phyloP scores from a whole-genome alignment of 2,888 invertebrate species.

The Digitonthophagus gazella region DNA sequence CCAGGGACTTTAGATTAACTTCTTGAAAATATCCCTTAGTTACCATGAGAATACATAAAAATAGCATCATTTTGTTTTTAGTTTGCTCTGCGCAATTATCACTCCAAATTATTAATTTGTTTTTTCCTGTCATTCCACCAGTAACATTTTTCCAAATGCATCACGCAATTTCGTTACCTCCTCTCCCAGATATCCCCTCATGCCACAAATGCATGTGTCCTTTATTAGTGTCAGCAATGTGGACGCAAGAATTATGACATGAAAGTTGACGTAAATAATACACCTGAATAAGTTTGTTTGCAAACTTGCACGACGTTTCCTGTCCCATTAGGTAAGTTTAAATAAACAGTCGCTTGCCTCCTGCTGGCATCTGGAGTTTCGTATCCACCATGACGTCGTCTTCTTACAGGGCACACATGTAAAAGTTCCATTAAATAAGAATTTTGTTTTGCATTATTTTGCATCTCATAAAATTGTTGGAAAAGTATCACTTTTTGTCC shows the following conservation, averaged over 20 bases:
- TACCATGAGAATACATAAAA: not conserved
- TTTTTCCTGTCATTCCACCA: not conserved
- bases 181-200: not conserved
- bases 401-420: no score
- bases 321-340: not conserved
- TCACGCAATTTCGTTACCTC: conserved; percentile 1
- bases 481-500: no score
- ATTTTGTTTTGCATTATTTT: no score
- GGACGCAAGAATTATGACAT: not conserved
- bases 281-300: not conserved
- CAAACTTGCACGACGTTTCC: not conserved
- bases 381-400: no score
- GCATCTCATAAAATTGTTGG: no score
- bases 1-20: not conserved
- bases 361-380: not conserved
- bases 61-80: not conserved
- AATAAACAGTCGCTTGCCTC: not conserved
- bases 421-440: no score
- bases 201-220: not conserved
- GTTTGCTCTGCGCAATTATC: conserved; percentile 2
- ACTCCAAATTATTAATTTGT: not conserved
- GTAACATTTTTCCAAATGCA: not conserved
- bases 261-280: not conserved
- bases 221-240: not conserved
- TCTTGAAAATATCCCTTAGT: not conserved